Conservation (phyloP, 2,888 invertebrate species). For the Oscheius myriophilus region DNA sequence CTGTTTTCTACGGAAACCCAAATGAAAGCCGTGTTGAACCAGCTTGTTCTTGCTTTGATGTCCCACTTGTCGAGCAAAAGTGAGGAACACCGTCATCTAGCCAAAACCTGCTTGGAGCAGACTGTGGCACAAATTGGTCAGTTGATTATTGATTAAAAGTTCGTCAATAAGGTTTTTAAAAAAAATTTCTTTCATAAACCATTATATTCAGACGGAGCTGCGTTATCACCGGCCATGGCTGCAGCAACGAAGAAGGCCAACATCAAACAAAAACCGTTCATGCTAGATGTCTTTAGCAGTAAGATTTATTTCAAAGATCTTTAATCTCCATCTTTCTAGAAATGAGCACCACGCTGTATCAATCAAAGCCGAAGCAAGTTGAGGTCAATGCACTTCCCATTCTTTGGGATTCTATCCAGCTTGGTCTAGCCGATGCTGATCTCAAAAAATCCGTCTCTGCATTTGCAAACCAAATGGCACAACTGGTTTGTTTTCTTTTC, state of each 20-base stretch:
- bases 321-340: slow-evolving; percentile 27
- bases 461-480: slow-evolving; percentile 39
- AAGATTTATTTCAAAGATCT: background rate
- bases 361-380: slow-evolving; percentile 51
- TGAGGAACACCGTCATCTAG: slow-evolving; percentile 53
- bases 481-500: slow-evolving; percentile 33
- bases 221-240: slow-evolving; percentile 47
- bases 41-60: slow-evolving; percentile 45
- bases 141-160: background rate
- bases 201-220: slow-evolving; percentile 40
- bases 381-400: slow-evolving; percentile 52
- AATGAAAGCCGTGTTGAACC: slow-evolving; percentile 53
- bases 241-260: slow-evolving; percentile 54
- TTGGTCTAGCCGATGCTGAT: slow-evolving; percentile 40
- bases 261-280: slow-evolving; percentile 49
- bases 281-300: slow-evolving; percentile 34
- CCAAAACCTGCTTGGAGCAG: slow-evolving; percentile 42
- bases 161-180: background rate
- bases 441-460: slow-evolving; percentile 41
- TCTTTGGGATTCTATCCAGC: slow-evolving; percentile 47
- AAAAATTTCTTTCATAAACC: no score
- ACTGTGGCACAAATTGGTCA: slow-evolving; percentile 47
- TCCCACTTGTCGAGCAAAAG: slow-evolving; percentile 54
- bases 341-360: slow-evolving; percentile 43
- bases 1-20: slow-evolving; percentile 51